Evolutionary conservation across 2,797 vertebrate genomes (phyloP).

Genomic region (Macroramphosus scolopax): DNA sequence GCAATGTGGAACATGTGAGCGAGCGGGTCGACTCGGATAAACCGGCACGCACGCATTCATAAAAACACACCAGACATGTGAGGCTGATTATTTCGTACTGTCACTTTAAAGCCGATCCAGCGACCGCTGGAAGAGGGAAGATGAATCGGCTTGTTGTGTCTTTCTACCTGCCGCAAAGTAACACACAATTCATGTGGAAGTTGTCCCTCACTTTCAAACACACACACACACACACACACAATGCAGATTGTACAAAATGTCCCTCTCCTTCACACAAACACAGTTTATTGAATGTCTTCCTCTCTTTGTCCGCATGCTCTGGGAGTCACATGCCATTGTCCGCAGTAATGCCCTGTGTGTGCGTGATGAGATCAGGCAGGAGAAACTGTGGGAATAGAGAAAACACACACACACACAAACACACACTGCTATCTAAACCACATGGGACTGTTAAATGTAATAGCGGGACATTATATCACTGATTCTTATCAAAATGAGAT

Average conservation of each 20-base stretch:
- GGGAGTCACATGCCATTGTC: conserved; percentile 69
- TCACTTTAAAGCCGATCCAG: too few relatives aligned
- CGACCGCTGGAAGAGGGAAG: too few relatives aligned
- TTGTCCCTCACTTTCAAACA: conserved; percentile 1
- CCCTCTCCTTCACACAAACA: conserved; percentile 41
- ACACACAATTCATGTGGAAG: conserved; percentile 2
- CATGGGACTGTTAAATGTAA: conserved; percentile 54
- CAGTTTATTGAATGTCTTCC: conserved; percentile 70
- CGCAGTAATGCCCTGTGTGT: conserved; percentile 49
- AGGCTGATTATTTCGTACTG: too few relatives aligned
- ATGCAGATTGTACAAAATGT: conserved; percentile 49
- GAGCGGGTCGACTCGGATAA: conserved; percentile 19
- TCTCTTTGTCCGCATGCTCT: conserved; percentile 73
- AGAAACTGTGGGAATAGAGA: conserved; percentile 43
- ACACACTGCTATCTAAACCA: conserved; percentile 32
- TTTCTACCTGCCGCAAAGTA: too few relatives aligned
- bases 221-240: too few relatives aligned
- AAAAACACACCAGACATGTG: background rate
- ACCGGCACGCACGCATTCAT: conserved; percentile 1
- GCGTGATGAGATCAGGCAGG: conserved; percentile 38
- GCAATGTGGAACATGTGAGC: conserved; percentile 49
- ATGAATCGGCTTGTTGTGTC: too few relatives aligned
- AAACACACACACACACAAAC: conserved; percentile 12
- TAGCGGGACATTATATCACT: conserved; percentile 45
- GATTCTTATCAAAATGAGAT: conserved; percentile 56